Evolutionary conservation across 1,140 invertebrate genomes (phyloP).

Genomic region (Tribolium madens): DNA sequence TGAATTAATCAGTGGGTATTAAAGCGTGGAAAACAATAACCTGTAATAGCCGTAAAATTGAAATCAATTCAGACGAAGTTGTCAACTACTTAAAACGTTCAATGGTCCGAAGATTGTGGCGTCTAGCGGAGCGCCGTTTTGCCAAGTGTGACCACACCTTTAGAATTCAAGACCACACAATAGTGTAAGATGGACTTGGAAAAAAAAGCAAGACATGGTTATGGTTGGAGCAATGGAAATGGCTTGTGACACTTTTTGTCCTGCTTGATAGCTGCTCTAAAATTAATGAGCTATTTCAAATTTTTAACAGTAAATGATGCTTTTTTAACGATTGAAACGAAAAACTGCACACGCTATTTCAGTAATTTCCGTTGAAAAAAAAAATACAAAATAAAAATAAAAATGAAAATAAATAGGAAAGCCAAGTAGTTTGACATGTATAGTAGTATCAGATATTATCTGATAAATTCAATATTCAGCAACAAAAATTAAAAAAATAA

Average conservation of each 20-base stretch:
- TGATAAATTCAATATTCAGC: too few relatives aligned
- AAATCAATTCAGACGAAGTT: conserved; percentile 46
- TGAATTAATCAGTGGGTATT: conserved; percentile 25
- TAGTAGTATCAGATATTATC: too few relatives aligned
- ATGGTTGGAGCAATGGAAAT: background rate
- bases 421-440: too few relatives aligned
- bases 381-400: too few relatives aligned
- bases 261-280: too few relatives aligned
- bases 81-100: conserved; percentile 27
- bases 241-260: background rate
- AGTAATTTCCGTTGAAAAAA: too few relatives aligned
- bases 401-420: too few relatives aligned
- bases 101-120: conserved; percentile 5
- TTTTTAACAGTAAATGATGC: too few relatives aligned
- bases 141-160: conserved; percentile 41
- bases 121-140: conserved; percentile 31
- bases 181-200: background rate
- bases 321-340: too few relatives aligned
- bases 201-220: background rate
- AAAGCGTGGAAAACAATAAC: conserved; percentile 33
- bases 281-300: too few relatives aligned
- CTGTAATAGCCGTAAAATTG: conserved; percentile 40
- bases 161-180: conserved; percentile 18
- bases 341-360: too few relatives aligned
- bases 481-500: background rate